phyloP scores from a whole-genome alignment of 2,888 invertebrate genomes.

The Pseudococcus jackbeardsleyi region DNA sequence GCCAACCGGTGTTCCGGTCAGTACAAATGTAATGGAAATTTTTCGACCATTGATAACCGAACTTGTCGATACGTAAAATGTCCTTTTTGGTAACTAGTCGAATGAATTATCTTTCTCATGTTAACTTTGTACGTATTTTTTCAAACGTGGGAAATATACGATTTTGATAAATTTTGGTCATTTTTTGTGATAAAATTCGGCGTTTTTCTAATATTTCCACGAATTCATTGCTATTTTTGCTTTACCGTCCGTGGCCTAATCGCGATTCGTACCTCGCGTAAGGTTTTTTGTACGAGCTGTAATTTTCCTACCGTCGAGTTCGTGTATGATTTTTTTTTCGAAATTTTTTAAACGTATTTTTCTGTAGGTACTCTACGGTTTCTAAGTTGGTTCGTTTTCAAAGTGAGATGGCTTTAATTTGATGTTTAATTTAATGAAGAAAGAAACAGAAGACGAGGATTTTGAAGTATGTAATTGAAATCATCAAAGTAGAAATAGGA shows the following conservation, averaged over 20 bases:
- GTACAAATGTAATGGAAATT: slow-evolving; percentile 6
- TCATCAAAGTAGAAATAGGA: too few relatives aligned
- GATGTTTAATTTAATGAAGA: too few relatives aligned
- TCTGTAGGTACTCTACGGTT: background rate
- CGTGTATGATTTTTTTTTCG: background rate
- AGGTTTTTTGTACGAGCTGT: background rate
- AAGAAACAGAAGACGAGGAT: too few relatives aligned
- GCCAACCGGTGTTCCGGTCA: background rate
- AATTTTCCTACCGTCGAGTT: background rate
- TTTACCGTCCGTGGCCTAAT: background rate
- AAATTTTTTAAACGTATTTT: background rate
- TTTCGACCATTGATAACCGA: slow-evolving; percentile 1
- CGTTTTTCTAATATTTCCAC: background rate
- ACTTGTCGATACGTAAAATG: background rate
- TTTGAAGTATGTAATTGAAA: too few relatives aligned
- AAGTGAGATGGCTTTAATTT: too few relatives aligned
- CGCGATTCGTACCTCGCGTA: background rate
- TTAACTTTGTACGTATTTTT: background rate
- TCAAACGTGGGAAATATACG: background rate
- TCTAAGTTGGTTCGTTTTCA: background rate
- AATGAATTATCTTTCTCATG: slow-evolving; percentile 2
- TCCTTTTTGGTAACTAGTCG: slow-evolving; percentile 17
- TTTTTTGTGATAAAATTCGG: slow-evolving; percentile 3
- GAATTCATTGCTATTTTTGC: background rate
- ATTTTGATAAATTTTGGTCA: slow-evolving; percentile 36